Base-by-base conservation (phyloP, 2,797 vertebrate genomes). In the Perodicticus potto region DNA sequence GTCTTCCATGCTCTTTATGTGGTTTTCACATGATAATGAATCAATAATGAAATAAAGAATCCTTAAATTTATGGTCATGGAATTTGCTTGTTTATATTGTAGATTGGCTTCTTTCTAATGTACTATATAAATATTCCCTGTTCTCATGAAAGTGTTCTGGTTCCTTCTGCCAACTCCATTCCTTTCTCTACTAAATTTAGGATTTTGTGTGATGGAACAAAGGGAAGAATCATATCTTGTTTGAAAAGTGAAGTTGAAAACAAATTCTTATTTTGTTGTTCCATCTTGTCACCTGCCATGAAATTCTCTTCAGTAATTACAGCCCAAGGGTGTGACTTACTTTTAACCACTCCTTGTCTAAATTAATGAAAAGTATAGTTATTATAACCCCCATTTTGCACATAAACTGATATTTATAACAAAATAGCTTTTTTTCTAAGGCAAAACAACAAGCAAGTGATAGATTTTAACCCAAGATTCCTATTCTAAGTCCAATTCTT, bases 231-330 rank as follows among this genome's bases (percentile, higher is more conserved):
- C 59, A 70, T 91, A 95, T 85, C 72, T 94, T 78, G 9, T 80
- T 93, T 93, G 74, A 20, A 93, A 86, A 91, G n/a, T 61, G 49
- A 89, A 89, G 40, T 69, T 86, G 59, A 89, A 95, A 93, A 84
- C 45, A 93, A 45, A 89, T 61, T 57, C 23, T 80, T 70, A 23
- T 78, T 95, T 96, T 74, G 27, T 77, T 88, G 43, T 86, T 61
- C 57, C 32, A 74, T 82, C 55, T 92, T 34, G n/a, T 84, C 80
- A 82, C 55, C 59, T 95, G 86, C 20, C n/a, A 70, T 81, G 69
- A 83, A 80, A 83, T 37, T 91, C 74, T 20, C 27, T 72, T 93
- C 80, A 53, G 32, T 12, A 83, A n/a, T 49, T 53, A 61, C 19
- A 86, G 37, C 34, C n/a, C 29, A 65, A 81, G 12, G 12, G 9